phyloP scores from a whole-genome alignment of 2,888 invertebrate genomes.

The Nomada lathburiana region DNA sequence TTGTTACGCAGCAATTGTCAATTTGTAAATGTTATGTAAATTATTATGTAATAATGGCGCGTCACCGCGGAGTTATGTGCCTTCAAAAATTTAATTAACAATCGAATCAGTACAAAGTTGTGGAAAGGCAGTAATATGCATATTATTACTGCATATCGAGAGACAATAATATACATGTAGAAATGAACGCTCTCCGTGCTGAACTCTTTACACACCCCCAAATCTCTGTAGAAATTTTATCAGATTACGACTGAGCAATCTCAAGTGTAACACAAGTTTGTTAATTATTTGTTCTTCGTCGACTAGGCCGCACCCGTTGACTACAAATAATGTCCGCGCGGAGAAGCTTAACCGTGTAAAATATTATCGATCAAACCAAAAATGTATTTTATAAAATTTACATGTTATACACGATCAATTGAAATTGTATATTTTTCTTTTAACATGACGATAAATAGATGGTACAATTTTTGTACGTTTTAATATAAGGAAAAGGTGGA shows the following conservation, averaged over 20 bases:
- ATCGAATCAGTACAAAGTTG: slow-evolving; percentile 26
- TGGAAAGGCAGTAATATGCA: slow-evolving; percentile 22
- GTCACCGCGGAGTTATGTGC: slow-evolving; percentile 21
- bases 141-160: too few species aligned
- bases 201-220: too few species aligned
- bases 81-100: slow-evolving; percentile 43
- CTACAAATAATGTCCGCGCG: too few species aligned
- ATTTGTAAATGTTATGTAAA: slow-evolving; percentile 47
- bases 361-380: slow-evolving; percentile 2
- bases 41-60: neutral
- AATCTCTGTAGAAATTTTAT: too few species aligned
- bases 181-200: neutral
- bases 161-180: neutral
- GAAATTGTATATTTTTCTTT: slow-evolving; percentile 20
- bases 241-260: neutral
- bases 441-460: slow-evolving; percentile 6
- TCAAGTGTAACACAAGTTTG: neutral
- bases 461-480: slow-evolving; percentile 48
- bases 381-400: slow-evolving; percentile 5
- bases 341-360: slow-evolving; percentile 8
- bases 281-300: too few species aligned
- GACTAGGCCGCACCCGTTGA: too few species aligned
- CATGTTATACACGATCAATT: slow-evolving; percentile 1
- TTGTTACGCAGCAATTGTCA: neutral
- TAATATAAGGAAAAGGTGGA: neutral